These are phyloP conservation scores for Aleiodes sp. DNA, from an alignment of 1,140 invertebrate species.

Conservation along the genomic window DNA sequence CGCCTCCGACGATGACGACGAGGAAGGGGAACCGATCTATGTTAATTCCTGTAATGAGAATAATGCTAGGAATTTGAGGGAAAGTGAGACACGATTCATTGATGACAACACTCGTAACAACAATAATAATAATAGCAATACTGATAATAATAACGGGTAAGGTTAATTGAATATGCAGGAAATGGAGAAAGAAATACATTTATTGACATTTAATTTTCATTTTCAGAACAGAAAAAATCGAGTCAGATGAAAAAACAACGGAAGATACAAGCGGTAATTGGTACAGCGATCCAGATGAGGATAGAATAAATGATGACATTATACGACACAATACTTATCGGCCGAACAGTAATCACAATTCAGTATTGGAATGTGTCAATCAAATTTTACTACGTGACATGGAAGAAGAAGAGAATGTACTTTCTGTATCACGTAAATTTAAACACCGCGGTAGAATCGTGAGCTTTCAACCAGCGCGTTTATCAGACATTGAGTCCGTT, in stretches of 20 bases:
- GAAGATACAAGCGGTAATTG: constrained; percentile 73
- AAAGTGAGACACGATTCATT: background rate
- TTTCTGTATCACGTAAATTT: constrained; percentile 56
- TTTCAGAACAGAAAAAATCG: constrained; percentile 61
- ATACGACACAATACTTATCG: constrained; percentile 60
- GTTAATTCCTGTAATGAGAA: constrained; percentile 53
- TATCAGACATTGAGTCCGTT: constrained; percentile 64
- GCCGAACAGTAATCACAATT: constrained; percentile 72
- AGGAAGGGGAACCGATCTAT: constrained; percentile 56
- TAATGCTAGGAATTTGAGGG: constrained; percentile 45
- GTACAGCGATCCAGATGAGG: constrained; percentile 78
- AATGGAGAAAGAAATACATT: constrained; percentile 4
- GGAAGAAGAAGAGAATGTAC: constrained; percentile 61
- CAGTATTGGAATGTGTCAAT: constrained; percentile 80
- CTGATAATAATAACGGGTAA: constrained; percentile 34
- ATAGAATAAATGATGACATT: constrained; percentile 68
- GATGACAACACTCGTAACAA: constrained; percentile 11
- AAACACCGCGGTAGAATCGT: constrained; percentile 62
- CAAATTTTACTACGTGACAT: constrained; percentile 74
- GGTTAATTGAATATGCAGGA: constrained; percentile 17
- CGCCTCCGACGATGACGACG: constrained; percentile 57
- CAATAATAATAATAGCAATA: constrained; percentile 29
- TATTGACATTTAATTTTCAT: constrained; percentile 21
- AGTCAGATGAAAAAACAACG: constrained; percentile 66
- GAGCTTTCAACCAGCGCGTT: constrained; percentile 59